Evolutionary conservation across 2,113 vertebrate species (phyloP).

Genomic region (Brachyhypopomus gauderio): DNA sequence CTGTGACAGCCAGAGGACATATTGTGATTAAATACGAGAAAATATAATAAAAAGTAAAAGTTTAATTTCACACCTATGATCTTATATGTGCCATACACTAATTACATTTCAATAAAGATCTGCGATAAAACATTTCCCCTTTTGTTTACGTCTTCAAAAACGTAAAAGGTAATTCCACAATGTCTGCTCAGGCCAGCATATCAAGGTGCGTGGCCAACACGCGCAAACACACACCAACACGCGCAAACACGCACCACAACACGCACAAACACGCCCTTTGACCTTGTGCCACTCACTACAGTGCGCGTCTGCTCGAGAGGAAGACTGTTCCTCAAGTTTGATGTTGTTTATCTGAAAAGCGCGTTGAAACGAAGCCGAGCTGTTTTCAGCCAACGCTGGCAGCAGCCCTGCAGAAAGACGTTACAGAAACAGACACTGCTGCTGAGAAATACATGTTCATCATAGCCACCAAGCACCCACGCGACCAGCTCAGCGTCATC

Average conservation of each 20-base stretch:
- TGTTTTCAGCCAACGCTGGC: constrained; percentile 2
- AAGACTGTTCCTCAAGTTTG: constrained; percentile 42
- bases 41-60: too few relatives aligned
- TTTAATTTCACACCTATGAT: too few relatives aligned
- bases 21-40: too few relatives aligned
- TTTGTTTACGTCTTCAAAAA: background rate
- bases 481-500: background rate
- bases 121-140: background rate
- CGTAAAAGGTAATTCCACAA: background rate
- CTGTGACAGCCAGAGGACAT: too few relatives aligned
- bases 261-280: constrained; percentile 25
- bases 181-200: too few relatives aligned
- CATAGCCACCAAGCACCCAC: background rate
- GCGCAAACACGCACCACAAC: too few relatives aligned
- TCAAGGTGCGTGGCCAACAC: too few relatives aligned
- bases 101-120: background rate
- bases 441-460: constrained; percentile 2
- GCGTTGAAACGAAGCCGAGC: constrained; percentile 22
- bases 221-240: too few relatives aligned
- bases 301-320: background rate
- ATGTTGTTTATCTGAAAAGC: constrained; percentile 47
- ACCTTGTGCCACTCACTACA: constrained; percentile 31
- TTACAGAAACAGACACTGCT: constrained; percentile 52
- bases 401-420: constrained; percentile 52
- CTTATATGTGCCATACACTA: too few relatives aligned